Conservation (phyloP, 2,797 vertebrate species). For the Molossus molossus region DNA sequence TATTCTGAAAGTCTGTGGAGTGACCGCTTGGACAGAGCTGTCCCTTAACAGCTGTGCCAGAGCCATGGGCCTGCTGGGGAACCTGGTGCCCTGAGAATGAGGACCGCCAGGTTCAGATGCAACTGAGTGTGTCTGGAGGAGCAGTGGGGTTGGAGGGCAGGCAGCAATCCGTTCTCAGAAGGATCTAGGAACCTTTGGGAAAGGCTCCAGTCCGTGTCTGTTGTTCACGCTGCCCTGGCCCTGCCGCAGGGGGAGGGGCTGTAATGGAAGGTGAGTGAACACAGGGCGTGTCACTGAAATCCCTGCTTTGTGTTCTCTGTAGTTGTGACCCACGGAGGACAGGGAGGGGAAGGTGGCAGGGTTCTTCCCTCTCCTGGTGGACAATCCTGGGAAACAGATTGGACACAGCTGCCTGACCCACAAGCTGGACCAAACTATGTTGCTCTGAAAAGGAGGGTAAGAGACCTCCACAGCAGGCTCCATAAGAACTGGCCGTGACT, state of each 20-base stretch:
- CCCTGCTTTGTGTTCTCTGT: neutral
- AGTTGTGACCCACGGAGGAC: neutral
- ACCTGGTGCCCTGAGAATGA: neutral
- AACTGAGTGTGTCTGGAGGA: neutral
- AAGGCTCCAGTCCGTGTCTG: neutral
- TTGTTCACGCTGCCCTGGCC: neutral
- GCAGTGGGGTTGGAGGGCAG: neutral
- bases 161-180: neutral
- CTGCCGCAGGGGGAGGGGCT: neutral
- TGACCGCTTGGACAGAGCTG: constrained; percentile 2
- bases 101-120: neutral
- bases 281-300: neutral
- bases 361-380: neutral
- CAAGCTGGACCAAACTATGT: neutral
- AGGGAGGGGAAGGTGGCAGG: neutral
- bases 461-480: neutral
- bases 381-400: constrained; percentile 37
- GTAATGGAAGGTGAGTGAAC: neutral
- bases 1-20: neutral
- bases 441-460: neutral
- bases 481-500: neutral
- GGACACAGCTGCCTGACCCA: neutral
- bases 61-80: neutral
- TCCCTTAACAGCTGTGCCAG: neutral
- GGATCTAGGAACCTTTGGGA: neutral